Conservation (phyloP, 2,797 vertebrate genomes). For the Scyliorhinus canicula region DNA sequence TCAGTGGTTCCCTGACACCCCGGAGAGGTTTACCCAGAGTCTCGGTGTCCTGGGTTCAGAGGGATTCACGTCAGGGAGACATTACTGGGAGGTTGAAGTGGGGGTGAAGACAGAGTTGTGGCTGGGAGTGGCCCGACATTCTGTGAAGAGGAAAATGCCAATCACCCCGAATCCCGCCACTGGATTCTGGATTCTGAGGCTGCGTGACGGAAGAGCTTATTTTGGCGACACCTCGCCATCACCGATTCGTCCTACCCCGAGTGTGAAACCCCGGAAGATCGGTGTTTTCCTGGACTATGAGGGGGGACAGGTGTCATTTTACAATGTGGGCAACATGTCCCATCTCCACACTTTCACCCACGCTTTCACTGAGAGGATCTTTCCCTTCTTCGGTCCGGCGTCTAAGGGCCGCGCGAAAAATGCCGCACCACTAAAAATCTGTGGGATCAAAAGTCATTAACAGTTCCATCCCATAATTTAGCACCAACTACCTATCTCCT, state of each 20-base stretch:
- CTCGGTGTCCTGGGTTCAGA: not conserved
- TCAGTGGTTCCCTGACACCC: not conserved
- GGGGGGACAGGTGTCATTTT: not conserved
- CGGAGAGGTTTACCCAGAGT: not conserved
- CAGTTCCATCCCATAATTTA: not conserved
- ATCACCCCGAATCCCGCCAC: not conserved
- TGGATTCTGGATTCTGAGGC: not conserved
- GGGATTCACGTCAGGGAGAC: not conserved
- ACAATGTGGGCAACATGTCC: not conserved
- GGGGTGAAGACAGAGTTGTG: not conserved
- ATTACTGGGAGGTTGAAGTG: not conserved
- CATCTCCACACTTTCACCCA: not conserved
- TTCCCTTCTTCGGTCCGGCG: not conserved
- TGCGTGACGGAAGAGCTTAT: not conserved
- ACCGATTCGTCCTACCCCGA: not conserved
- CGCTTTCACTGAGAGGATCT: not conserved
- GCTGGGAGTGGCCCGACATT: not conserved
- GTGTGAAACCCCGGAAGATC: not conserved
- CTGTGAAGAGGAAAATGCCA: not conserved
- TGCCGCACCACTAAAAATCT: not conserved
- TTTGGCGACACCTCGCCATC: not conserved
- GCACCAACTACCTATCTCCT: not conserved
- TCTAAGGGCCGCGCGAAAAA: not conserved
- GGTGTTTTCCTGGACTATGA: not conserved
- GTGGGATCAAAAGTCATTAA: not conserved